Base-by-base conservation (phyloP, 2,113 vertebrate genomes). In the Xiphophorus hellerii region DNA sequence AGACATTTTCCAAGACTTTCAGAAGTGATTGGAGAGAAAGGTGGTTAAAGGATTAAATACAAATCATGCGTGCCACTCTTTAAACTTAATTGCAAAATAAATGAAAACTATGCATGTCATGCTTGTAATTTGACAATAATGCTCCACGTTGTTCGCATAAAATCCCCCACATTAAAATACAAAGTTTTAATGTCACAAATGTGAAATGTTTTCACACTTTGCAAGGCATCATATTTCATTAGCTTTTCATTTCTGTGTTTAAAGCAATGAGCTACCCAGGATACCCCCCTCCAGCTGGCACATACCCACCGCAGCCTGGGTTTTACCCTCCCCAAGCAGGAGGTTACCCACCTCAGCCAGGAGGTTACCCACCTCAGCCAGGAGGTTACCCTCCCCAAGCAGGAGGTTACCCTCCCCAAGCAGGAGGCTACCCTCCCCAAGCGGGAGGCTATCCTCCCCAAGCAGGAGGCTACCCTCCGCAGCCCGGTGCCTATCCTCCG, bases 261-360 rank as follows among this genome's bases (percentile, higher is more conserved):
- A 69, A 44, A 88, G 89, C 67, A 42, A 99, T 99, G 98, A 99
- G 95, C 87, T 98, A 97, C 84, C 97, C 97, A 0, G 97, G 97
- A 71, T 98, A 98, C 77, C 94, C 93, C 12, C 87, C 91, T 0
- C 94, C 95, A 60, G 28, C 91, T 0, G 91, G 94, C 0, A 87
- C 4, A 5, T 95, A 95, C 76, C 94, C 92, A 3, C 88, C 92
- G 0, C 92, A 91, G 2, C 20, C 90, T 0, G 92, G 94, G 0
- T 95, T 93, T 2, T 98, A 97, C 71, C 97, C 96, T 0, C 94
- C 87, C 0, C 94, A 97, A 3, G 22, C 93, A 0, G 94, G 96
- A 0, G 86, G 54, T 2, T 95, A 93, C 44, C 93, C 93, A 0
- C 86, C 91, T 0, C 87, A 90, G 1, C 17, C 90, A 0, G 91